These are phyloP conservation scores for Tetragonula carbonaria DNA, from an alignment of 2,888 invertebrate genomes.

Conservation along the genomic window DNA sequence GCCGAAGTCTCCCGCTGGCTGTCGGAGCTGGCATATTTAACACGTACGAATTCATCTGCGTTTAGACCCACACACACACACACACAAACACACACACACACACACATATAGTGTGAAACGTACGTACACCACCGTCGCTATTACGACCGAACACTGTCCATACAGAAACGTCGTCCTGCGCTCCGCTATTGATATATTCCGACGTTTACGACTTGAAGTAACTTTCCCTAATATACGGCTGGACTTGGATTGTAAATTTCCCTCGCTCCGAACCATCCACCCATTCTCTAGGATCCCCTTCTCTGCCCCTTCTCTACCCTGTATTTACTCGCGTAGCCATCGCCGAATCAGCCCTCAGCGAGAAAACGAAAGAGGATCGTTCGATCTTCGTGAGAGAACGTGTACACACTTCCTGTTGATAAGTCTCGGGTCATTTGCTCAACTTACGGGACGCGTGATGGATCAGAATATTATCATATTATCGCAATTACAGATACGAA, in stretches of 20 bases:
- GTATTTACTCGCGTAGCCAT: slow-evolving; percentile 46
- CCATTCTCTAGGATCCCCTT: slow-evolving; percentile 42
- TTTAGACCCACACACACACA: slow-evolving; percentile 6
- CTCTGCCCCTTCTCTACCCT: background rate
- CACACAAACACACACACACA: slow-evolving; percentile 11
- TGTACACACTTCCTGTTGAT: too few species aligned
- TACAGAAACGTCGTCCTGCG: slow-evolving; percentile 35
- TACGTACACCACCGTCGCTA: slow-evolving; percentile 6
- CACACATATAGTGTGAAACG: background rate
- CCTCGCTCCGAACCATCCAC: slow-evolving; percentile 64
- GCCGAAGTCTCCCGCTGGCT: slow-evolving; percentile 21
- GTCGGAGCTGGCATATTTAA: slow-evolving; percentile 53
- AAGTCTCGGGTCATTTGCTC: too few species aligned
- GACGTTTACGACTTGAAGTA: slow-evolving; percentile 81
- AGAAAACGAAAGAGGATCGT: background rate
- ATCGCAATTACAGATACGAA: slow-evolving; percentile 44
- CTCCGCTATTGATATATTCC: slow-evolving; percentile 80
- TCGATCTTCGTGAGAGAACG: slow-evolving; percentile 3
- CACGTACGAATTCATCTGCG: slow-evolving; percentile 65
- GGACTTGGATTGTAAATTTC: slow-evolving; percentile 78
- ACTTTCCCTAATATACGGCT: slow-evolving; percentile 78
- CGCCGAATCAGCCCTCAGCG: slow-evolving; percentile 10
- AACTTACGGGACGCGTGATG: too few species aligned
- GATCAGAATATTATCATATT: too few species aligned
- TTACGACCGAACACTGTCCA: background rate